phyloP scores from a whole-genome alignment of 1,140 invertebrate species.

The Pseudomyrmex gracilis region DNA sequence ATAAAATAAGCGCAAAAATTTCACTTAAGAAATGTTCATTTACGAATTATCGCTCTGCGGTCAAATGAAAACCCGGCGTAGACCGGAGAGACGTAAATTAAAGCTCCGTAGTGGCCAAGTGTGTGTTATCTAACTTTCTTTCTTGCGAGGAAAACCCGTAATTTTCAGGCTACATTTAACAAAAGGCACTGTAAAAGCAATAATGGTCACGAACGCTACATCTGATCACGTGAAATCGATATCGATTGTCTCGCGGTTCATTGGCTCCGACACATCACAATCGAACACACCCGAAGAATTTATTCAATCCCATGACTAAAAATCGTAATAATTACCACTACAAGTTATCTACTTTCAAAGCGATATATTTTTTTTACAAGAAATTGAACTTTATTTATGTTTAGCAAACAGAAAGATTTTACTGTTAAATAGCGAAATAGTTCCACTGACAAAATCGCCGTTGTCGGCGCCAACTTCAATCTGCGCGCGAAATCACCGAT shows the following conservation, averaged over 20 bases:
- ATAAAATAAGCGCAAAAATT: too few species aligned
- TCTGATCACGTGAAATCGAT: not conserved
- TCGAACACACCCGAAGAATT: too few species aligned
- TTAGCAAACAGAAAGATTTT: not conserved
- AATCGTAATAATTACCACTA: not conserved
- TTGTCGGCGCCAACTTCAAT: not conserved
- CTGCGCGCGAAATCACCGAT: not conserved
- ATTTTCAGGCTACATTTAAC: constrained; percentile 40
- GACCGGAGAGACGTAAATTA: constrained; percentile 21
- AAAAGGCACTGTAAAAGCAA: constrained; percentile 30
- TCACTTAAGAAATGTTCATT: not conserved
- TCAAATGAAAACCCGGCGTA: not conserved
- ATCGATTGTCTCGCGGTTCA: not conserved
- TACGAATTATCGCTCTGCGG: not conserved
- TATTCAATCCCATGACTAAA: too few species aligned
- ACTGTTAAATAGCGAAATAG: too few species aligned
- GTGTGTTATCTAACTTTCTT: not conserved
- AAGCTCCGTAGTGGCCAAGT: not conserved
- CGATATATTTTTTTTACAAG: not conserved
- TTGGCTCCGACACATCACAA: not conserved
- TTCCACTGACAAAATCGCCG: too few species aligned
- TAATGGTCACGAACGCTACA: constrained; percentile 27
- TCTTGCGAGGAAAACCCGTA: not conserved
- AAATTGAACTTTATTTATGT: not conserved
- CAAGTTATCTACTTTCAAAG: not conserved